Evolutionary conservation across 2,113 vertebrate species (phyloP), one percentile per base, ranked within the genome.

Genomic region (Anhinga rufa): DNA sequence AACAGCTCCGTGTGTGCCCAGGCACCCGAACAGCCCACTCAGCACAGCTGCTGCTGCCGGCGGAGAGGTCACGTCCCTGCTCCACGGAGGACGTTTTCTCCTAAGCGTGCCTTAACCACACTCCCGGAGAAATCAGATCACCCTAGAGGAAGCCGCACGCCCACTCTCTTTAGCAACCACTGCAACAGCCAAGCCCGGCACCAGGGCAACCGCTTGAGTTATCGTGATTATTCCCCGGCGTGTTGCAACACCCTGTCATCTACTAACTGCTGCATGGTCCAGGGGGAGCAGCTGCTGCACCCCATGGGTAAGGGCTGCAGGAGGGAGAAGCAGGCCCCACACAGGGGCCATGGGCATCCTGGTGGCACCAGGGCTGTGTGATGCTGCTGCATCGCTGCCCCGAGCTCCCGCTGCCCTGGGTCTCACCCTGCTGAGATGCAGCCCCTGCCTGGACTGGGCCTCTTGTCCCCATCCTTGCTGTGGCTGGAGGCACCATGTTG

Each of bases 161-260:
- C 92, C 86, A 96, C 95, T 92, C 92, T 75, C 92, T 94, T 93
- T 86, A 96, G 96, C 92, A 97, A 94, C 94, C 95, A 95, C 95
- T 91, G 94, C 95, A 96, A 89, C 96, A 92, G 92, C 92, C 91
- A 95, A 92, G 83, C 95, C 55, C 91, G 92, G 95, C 94, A 95
- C 87, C 95, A 91, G 96, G 94, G 96, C 94, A 97, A 97, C 94
- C 87, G 87, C 82, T 92, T 66, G 20, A 93, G 96, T 88, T 95
- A 92, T 92, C 91, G 54, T 92, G 92, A 95, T 91, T 91, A 91
- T 91, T 96, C 83, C 93, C 82, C 2, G 44, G 91, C 38, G 9
- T 87, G 92, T 87, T 94, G 91, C 84, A 89, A 93, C 87, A 95
- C 84, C 89, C 93, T 6, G 17, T 86, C 89, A 91, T 90, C 76